phyloP scores from a whole-genome alignment of 1,140 invertebrate genomes.

The Drosophila busckii region DNA sequence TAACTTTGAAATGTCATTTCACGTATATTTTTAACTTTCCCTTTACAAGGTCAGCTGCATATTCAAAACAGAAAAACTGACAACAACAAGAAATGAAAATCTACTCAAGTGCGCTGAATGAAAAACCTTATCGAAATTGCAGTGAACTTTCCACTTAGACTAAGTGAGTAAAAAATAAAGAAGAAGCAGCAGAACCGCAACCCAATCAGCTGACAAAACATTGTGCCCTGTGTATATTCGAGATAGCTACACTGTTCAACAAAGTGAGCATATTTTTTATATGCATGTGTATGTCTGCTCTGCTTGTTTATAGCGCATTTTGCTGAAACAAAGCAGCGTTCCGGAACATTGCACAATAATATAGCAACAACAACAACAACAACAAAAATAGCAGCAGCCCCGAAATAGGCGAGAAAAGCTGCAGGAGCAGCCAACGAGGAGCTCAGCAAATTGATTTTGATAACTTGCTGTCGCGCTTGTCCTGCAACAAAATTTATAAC shows the following conservation, averaged over 20 bases:
- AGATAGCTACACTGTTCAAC: constrained; percentile 10
- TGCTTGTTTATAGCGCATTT: constrained; percentile 67
- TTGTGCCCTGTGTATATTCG: constrained; percentile 35
- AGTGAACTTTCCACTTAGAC: not conserved
- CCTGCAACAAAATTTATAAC: not conserved
- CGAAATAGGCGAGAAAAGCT: constrained; percentile 65
- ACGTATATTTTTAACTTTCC: no score
- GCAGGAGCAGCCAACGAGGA: not conserved
- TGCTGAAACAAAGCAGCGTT: constrained; percentile 70
- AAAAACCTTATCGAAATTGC: constrained; percentile 17
- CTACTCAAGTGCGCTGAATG: not conserved
- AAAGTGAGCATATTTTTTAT: constrained; percentile 28
- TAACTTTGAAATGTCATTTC: no score
- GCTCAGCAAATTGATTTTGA: constrained; percentile 65
- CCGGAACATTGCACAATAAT: constrained; percentile 75
- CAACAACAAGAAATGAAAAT: no score
- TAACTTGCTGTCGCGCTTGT: constrained; percentile 23
- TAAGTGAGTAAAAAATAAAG: constrained; percentile 35
- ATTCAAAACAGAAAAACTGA: no score
- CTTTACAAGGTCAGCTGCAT: no score
- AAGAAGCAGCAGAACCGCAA: constrained; percentile 29
- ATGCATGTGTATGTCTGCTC: constrained; percentile 32
- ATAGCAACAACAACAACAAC: constrained; percentile 25
- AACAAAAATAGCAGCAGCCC: constrained; percentile 22
- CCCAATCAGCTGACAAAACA: constrained; percentile 61